These are phyloP conservation scores for Alces alces DNA, from an alignment of 2,113 vertebrate genomes.

Conservation along the genomic window DNA sequence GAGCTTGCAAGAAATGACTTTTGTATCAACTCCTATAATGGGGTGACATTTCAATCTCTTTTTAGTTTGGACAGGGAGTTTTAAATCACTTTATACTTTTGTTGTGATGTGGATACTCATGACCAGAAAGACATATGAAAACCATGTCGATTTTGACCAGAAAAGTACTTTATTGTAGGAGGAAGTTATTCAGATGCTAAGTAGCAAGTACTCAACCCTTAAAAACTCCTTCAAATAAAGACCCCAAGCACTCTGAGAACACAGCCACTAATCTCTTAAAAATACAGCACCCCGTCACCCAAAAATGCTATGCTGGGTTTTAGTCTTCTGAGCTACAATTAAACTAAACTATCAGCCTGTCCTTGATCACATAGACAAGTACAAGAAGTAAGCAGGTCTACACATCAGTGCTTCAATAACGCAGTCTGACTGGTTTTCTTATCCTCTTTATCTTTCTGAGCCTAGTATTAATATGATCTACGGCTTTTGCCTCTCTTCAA, in stretches of 20 bases:
- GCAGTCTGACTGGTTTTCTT: not conserved
- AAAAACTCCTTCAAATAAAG: not conserved
- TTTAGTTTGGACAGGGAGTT: not conserved
- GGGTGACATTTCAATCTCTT: not conserved
- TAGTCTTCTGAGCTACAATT: not conserved
- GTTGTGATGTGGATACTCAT: not conserved
- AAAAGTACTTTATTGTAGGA: not conserved
- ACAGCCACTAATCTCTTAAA: not conserved
- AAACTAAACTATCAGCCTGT: rapidly evolving
- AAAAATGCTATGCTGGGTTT: not conserved
- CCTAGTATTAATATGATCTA: not conserved
- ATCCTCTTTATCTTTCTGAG: not conserved
- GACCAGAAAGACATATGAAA: not conserved
- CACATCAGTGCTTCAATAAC: not conserved
- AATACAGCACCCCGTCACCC: not conserved
- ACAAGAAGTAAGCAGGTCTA: not conserved
- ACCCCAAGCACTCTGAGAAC: not conserved
- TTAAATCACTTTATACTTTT: not conserved
- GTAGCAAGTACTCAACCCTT: not conserved
- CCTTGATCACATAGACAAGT: rapidly evolving
- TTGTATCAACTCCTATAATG: not conserved
- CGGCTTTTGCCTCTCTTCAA: not conserved
- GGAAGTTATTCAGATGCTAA: not conserved
- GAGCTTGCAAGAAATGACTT: not conserved
- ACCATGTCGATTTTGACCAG: not conserved